Evolutionary conservation across 2,888 invertebrate species (phyloP).

Genomic region (Cetonia aurata): DNA sequence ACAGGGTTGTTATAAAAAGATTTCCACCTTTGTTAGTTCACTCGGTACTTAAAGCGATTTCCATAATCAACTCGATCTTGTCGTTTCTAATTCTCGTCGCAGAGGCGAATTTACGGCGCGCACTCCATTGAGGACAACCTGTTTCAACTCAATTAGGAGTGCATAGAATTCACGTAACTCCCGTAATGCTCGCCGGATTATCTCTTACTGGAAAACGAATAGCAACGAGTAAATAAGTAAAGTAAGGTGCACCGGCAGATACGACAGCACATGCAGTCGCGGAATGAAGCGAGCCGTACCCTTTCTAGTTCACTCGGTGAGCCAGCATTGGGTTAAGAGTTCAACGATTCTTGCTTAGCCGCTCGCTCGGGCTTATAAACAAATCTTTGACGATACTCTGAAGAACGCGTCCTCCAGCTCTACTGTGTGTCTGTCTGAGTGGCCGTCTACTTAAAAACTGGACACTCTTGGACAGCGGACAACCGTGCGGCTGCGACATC

Average conservation of each 20-base stretch:
- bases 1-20: too few relatives aligned
- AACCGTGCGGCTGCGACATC: neutral
- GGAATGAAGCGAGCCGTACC: constrained; percentile 14
- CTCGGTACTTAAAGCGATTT: too few relatives aligned
- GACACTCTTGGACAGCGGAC: constrained; percentile 23
- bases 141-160: constrained; percentile 15
- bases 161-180: constrained; percentile 10
- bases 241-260: constrained; percentile 15
- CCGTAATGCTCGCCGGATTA: constrained; percentile 10
- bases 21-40: too few relatives aligned
- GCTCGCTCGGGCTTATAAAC: constrained; percentile 2
- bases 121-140: constrained; percentile 14
- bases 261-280: constrained; percentile 1
- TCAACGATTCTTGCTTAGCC: constrained; percentile 27
- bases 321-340: constrained; percentile 39
- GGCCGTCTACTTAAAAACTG: constrained; percentile 37
- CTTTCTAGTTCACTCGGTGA: constrained; percentile 40
- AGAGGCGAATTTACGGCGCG: neutral
- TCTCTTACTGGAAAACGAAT: constrained; percentile 18
- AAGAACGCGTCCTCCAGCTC: constrained; percentile 4
- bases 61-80: too few relatives aligned
- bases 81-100: too few relatives aligned
- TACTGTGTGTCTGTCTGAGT: constrained; percentile 15
- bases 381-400: constrained; percentile 6
- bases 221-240: constrained; percentile 1